Conservation (phyloP, 2,113 vertebrate genomes). For the Castor canadensis region DNA sequence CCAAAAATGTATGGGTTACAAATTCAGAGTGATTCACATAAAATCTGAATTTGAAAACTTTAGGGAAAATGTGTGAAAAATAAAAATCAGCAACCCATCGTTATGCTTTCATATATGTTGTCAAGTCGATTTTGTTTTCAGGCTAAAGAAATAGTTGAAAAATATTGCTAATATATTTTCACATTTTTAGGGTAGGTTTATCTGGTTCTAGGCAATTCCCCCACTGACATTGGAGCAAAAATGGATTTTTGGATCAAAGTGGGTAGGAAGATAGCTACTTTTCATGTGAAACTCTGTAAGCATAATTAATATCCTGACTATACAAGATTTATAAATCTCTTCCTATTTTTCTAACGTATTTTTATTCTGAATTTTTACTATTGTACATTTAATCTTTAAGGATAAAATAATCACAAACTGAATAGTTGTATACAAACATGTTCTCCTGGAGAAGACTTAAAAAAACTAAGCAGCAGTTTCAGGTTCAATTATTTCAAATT, state of each 20-base stretch:
- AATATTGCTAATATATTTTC: constrained; percentile 20
- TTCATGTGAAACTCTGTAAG: background rate
- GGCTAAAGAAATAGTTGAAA: constrained; percentile 45
- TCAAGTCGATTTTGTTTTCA: constrained; percentile 47
- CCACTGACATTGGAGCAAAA: background rate
- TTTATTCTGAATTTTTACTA: background rate
- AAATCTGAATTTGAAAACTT: constrained; percentile 54
- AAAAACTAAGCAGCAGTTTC: background rate
- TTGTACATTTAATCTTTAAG: background rate
- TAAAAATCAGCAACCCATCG: constrained; percentile 7
- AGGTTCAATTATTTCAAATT: background rate
- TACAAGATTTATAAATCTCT: background rate
- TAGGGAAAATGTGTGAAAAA: constrained; percentile 48
- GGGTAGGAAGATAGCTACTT: background rate
- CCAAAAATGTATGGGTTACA: constrained; percentile 49
- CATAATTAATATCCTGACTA: background rate
- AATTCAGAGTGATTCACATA: constrained; percentile 50
- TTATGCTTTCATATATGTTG: background rate
- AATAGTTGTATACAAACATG: background rate
- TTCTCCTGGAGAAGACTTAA: background rate
- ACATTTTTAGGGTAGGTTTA: background rate
- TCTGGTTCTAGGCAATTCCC: background rate
- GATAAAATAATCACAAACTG: background rate
- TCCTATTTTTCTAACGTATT: background rate
- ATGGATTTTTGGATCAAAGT: background rate